These are phyloP conservation scores for Tenthredo scrophulariae DNA, from an alignment of 2,888 invertebrate species.

Conservation along the genomic window DNA sequence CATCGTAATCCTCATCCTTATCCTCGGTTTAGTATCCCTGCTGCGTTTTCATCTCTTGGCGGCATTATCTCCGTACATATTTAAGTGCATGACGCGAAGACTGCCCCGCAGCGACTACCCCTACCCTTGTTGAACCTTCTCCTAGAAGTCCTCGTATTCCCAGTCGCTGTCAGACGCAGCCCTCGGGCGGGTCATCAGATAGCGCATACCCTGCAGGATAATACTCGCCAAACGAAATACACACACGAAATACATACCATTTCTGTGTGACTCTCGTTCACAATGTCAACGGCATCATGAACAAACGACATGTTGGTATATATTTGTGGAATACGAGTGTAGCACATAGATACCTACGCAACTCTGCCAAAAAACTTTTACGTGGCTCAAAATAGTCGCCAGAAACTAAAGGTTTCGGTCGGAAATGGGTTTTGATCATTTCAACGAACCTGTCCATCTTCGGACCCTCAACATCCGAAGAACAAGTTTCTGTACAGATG, in stretches of 20 bases:
- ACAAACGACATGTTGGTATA: not conserved
- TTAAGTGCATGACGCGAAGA: slow-evolving; percentile 76
- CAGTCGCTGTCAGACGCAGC: slow-evolving; percentile 76
- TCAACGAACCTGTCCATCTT: no score
- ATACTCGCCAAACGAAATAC: slow-evolving; percentile 66
- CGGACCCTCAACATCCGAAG: no score
- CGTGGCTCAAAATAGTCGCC: not conserved
- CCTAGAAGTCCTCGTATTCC: slow-evolving; percentile 74
- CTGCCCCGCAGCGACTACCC: slow-evolving; percentile 62
- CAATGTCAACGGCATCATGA: not conserved
- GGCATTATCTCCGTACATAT: slow-evolving; percentile 77
- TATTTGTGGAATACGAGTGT: not conserved
- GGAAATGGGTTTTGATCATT: no score
- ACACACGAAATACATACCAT: slow-evolving; percentile 59
- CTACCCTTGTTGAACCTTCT: slow-evolving; percentile 57
- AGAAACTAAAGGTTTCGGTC: not conserved
- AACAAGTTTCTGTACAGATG: no score
- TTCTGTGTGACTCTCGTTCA: not conserved
- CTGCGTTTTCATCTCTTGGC: slow-evolving; percentile 68
- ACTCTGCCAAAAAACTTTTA: slow-evolving; percentile 9
- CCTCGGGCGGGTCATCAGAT: slow-evolving; percentile 76
- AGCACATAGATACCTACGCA: not conserved
- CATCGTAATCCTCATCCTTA: not conserved
- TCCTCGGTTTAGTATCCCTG: slow-evolving; percentile 60
- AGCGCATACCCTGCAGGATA: slow-evolving; percentile 68